These are phyloP conservation scores for Drosophila anceps DNA, from an alignment of 2,888 invertebrate species.

Conservation along the genomic window DNA sequence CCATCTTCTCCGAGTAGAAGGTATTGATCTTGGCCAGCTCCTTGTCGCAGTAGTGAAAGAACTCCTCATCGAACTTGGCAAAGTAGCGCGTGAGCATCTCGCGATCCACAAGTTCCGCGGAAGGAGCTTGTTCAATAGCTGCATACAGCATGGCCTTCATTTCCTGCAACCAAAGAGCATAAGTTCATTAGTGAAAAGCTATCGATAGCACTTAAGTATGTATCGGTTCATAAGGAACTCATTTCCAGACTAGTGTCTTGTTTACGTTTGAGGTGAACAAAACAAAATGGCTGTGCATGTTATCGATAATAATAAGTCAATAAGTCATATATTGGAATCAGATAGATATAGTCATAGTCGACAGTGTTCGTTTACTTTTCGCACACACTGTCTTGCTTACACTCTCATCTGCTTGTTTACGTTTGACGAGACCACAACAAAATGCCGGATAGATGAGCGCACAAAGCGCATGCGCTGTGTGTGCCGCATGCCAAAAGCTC, in stretches of 20 bases:
- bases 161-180: constrained; percentile 86
- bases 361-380: constrained; percentile 1
- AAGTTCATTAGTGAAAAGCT: not conserved
- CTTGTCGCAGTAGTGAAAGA: constrained; percentile 93
- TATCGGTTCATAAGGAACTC: not conserved
- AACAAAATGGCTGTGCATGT: too few species aligned
- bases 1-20: constrained; percentile 95
- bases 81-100: constrained; percentile 90
- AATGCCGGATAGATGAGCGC: constrained; percentile 3
- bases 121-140: constrained; percentile 91
- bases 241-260: too few species aligned
- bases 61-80: constrained; percentile 93
- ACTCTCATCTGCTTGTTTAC: constrained; percentile 56
- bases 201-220: constrained; percentile 3
- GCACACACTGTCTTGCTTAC: constrained; percentile 30
- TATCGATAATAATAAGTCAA: too few species aligned
- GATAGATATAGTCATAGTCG: too few species aligned
- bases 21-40: constrained; percentile 95
- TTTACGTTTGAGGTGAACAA: too few species aligned
- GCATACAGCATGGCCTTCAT: constrained; percentile 94
- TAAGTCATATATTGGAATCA: too few species aligned
- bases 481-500: constrained; percentile 54
- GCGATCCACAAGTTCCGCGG: constrained; percentile 90
- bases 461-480: constrained; percentile 66
- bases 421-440: constrained; percentile 66